phyloP scores from a whole-genome alignment of 2,888 invertebrate species.

The Sicus ferrugineus region DNA sequence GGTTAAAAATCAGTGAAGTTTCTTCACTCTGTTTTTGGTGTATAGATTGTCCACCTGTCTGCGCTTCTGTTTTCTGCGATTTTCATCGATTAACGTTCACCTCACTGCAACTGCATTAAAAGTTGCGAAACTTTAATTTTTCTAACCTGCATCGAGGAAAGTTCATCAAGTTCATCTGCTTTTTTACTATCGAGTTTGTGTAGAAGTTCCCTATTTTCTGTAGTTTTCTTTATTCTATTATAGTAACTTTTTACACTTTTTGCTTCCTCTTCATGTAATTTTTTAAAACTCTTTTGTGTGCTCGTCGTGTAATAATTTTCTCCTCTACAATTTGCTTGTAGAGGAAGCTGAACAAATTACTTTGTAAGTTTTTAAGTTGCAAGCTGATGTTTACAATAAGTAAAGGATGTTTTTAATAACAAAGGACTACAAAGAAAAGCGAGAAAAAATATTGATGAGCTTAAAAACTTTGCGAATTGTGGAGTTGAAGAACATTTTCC shows the following conservation, averaged over 20 bases:
- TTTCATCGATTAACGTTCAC: not conserved
- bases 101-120: not conserved
- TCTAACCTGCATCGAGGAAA: not conserved
- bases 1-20: no score
- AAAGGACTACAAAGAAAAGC: no score
- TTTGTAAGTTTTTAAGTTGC: no score
- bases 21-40: no score
- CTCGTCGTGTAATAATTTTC: slow-evolving; percentile 17
- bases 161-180: slow-evolving; percentile 17
- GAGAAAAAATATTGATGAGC: not conserved
- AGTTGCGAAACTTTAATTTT: slow-evolving; percentile 2
- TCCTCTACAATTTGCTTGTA: slow-evolving; percentile 1
- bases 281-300: no score
- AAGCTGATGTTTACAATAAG: no score
- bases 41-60: no score
- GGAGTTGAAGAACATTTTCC: not conserved
- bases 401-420: no score
- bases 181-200: not conserved
- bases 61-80: not conserved
- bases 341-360: slow-evolving; percentile 9
- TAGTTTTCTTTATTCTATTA: no score
- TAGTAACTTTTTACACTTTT: slow-evolving; percentile 13
- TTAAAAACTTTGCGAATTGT: not conserved
- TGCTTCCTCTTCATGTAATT: not conserved
- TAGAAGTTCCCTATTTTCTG: not conserved